A percentile compares a stretch with the other conserved stretches of the same genome.
phyloP scores from a whole-genome alignment of 2,888 invertebrate genomes.

The Eristalis arbustorum region DNA sequence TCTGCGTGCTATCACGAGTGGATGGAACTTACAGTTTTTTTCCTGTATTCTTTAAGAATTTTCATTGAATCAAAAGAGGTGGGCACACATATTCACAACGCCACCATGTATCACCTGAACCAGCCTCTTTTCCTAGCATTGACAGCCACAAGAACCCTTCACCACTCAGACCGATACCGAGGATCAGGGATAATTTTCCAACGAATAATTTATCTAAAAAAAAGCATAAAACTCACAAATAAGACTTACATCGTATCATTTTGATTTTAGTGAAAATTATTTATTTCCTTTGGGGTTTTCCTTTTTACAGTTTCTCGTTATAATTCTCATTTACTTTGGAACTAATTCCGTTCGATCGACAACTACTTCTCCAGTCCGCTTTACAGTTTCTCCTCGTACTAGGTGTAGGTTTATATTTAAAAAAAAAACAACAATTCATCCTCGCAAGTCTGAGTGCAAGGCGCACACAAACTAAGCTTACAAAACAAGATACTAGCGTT shows the following conservation, averaged over 20 bases:
- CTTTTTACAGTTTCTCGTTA: conserved; percentile 40
- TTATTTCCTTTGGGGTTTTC: conserved; percentile 23
- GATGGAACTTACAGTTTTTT: too few species aligned
- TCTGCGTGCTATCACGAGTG: too few species aligned
- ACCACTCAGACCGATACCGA: too few species aligned
- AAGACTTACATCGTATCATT: not conserved
- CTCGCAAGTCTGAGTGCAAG: conserved; percentile 48
- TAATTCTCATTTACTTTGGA: conserved; percentile 24
- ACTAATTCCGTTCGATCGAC: conserved; percentile 36
- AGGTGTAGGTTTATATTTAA: conserved; percentile 35
- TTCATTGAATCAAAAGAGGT: too few species aligned
- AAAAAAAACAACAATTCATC: conserved; percentile 62
- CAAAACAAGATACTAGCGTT: conserved; percentile 35
- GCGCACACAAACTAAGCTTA: conserved; percentile 57
- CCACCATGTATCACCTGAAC: too few species aligned
- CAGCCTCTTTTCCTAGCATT: too few species aligned
- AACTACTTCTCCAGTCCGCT: conserved; percentile 8
- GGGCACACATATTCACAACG: too few species aligned
- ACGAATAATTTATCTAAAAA: too few species aligned
- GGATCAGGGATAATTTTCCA: too few species aligned
- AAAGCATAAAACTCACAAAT: not conserved
- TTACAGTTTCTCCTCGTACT: conserved; percentile 33
- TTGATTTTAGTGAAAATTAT: conserved; percentile 18
- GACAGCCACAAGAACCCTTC: too few species aligned
- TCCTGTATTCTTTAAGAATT: too few species aligned